phyloP scores from a whole-genome alignment of 2,888 invertebrate species.

The Notodonta ziczac region DNA sequence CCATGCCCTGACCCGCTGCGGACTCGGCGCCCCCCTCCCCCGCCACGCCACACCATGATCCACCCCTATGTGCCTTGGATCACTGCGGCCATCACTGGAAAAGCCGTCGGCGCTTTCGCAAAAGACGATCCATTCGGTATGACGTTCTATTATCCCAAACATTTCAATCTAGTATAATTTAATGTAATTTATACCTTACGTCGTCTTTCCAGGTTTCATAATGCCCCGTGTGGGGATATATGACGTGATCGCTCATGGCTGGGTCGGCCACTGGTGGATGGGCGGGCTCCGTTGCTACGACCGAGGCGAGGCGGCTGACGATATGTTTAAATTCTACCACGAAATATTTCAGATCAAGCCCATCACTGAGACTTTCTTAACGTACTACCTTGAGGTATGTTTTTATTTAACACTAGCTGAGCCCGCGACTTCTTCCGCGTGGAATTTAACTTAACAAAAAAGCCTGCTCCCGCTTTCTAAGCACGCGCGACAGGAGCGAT shows the following conservation, averaged over 20 bases:
- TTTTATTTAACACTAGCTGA: background rate
- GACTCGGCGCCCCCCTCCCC: slow-evolving; percentile 48
- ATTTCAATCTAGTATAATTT: background rate
- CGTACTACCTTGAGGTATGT: slow-evolving; percentile 65
- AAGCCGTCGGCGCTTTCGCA: slow-evolving; percentile 57
- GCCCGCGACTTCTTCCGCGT: no score
- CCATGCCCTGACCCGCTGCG: slow-evolving; percentile 70
- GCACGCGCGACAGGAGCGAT: no score
- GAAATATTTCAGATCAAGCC: slow-evolving; percentile 67
- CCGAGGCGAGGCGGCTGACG: slow-evolving; percentile 56
- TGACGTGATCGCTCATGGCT: slow-evolving; percentile 53
- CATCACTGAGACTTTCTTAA: slow-evolving; percentile 39
- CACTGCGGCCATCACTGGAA: slow-evolving; percentile 68
- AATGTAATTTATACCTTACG: background rate
- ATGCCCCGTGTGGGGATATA: slow-evolving; percentile 56
- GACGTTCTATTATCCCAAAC: background rate
- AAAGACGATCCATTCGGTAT: slow-evolving; percentile 75
- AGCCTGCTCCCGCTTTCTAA: no score
- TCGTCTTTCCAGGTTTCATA: slow-evolving; percentile 50
- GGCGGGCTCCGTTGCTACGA: slow-evolving; percentile 70
- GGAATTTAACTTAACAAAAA: no score
- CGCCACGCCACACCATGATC: slow-evolving; percentile 61
- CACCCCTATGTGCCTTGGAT: slow-evolving; percentile 75
- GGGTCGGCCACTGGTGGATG: slow-evolving; percentile 78
- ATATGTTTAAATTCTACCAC: slow-evolving; percentile 70